Percentiles rank a stretch among this genome's conserved stretches.
These are phyloP conservation scores for Tachyglossus aculeatus DNA, from an alignment of 2,797 vertebrate genomes.

Conservation along the genomic window DNA sequence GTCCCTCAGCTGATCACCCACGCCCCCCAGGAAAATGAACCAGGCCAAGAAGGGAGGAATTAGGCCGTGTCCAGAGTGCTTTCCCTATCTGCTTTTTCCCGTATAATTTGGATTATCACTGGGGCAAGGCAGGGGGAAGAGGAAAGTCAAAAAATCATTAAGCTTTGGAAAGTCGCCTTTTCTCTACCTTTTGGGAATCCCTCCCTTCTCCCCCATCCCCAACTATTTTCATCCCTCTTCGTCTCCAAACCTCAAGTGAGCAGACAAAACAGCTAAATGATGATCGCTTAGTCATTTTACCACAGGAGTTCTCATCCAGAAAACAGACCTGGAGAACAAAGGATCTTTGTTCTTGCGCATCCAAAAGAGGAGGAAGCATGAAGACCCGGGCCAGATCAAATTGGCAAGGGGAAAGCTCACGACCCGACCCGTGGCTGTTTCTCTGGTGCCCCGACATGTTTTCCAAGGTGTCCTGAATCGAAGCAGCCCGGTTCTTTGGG, in stretches of 20 bases:
- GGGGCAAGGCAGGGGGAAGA: not conserved
- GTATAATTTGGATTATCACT: constrained; percentile 29
- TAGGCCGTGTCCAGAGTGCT: constrained; percentile 15
- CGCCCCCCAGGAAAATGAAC: constrained; percentile 8
- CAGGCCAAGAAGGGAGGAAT: not conserved
- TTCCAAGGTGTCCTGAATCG: constrained; percentile 33
- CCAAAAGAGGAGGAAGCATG: not conserved
- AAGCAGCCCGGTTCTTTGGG: constrained; percentile 21
- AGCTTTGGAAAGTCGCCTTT: constrained; percentile 27
- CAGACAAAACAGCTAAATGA: constrained; percentile 3
- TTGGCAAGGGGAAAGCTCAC: constrained; percentile 13
- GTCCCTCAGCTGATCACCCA: constrained; percentile 24
- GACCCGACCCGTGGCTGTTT: constrained; percentile 24
- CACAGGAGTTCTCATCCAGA: not conserved
- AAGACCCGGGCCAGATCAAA: not conserved
- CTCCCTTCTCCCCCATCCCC: too few relatives aligned
- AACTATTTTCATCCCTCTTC: too few relatives aligned
- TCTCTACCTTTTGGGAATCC: not conserved
- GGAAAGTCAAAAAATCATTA: constrained; percentile 21
- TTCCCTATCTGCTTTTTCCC: constrained; percentile 26
- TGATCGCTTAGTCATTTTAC: constrained; percentile 8
- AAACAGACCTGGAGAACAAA: constrained; percentile 8
- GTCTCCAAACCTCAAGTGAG: constrained; percentile 2
- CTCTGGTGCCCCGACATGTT: constrained; percentile 26
- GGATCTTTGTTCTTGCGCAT: not conserved